These are phyloP conservation scores for Semaprochilodus insignis DNA, from an alignment of 2,797 vertebrate species.

Conservation along the genomic window DNA sequence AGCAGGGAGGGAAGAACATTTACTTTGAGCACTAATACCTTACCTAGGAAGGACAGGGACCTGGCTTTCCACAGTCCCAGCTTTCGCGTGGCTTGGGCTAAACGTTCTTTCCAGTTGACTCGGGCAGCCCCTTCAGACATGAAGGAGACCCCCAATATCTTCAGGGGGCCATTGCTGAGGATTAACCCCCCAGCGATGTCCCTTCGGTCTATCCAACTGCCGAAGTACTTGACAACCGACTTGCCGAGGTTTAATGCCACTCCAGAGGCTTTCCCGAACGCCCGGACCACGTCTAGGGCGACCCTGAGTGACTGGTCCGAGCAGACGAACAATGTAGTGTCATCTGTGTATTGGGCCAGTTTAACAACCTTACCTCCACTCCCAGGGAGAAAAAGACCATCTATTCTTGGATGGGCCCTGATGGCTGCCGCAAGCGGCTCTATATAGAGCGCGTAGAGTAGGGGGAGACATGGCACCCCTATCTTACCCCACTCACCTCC, in stretches of 20 bases:
- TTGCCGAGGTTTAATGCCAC: background rate
- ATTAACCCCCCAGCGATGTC: background rate
- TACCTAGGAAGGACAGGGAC: background rate
- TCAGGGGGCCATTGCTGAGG: background rate
- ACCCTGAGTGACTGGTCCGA: background rate
- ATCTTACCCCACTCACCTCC: background rate
- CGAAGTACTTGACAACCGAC: background rate
- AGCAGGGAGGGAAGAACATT: too few species aligned
- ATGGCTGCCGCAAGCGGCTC: background rate
- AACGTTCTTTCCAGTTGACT: background rate
- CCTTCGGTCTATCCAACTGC: background rate
- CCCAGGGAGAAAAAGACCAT: background rate
- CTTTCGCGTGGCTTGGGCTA: background rate
- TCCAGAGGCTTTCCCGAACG: background rate
- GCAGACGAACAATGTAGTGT: background rate
- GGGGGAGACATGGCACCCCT: background rate
- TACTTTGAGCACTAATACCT: too few species aligned
- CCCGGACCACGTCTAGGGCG: background rate
- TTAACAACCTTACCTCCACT: too few species aligned
- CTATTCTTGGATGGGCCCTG: background rate
- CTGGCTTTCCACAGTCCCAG: background rate
- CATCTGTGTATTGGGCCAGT: too few species aligned
- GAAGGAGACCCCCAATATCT: too few species aligned
- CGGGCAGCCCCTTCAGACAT: background rate
- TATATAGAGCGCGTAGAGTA: background rate